Evolutionary conservation across 2,888 invertebrate genomes (phyloP).

Genomic region (Sabatieria punctata): DNA sequence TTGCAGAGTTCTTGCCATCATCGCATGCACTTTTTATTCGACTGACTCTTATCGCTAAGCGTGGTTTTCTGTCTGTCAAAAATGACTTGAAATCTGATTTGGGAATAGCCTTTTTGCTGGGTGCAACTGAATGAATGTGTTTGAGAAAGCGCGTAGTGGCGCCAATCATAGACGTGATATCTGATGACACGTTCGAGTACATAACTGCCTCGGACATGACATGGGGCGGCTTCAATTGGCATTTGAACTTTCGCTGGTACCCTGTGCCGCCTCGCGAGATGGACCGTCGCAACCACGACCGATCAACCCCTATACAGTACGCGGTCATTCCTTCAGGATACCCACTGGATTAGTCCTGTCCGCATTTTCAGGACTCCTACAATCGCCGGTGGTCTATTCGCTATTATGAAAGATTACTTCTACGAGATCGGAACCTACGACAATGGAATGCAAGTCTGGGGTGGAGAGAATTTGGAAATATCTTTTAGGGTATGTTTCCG

Average conservation of each 20-base stretch:
- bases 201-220: constrained; percentile 97
- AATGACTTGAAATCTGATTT: neutral
- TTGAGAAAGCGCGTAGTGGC: constrained; percentile 72
- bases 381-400: constrained; percentile 84
- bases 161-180: constrained; percentile 95
- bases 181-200: constrained; percentile 96
- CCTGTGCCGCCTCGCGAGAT: constrained; percentile 92
- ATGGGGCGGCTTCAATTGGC: constrained; percentile 99
- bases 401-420: constrained; percentile 89
- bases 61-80: neutral
- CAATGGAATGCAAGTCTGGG: constrained; percentile 99
- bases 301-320: constrained; percentile 66
- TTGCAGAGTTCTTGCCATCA: too few species aligned
- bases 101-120: too few species aligned
- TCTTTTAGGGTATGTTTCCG: constrained; percentile 59
- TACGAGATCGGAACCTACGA: constrained; percentile 94
- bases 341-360: neutral
- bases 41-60: neutral
- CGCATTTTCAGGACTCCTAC: constrained; percentile 57
- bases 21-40: neutral
- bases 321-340: neutral
- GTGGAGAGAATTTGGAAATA: constrained; percentile 84
- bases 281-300: constrained; percentile 74
- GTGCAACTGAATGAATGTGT: too few species aligned
- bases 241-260: constrained; percentile 83